Percentiles rank a stretch among this genome's conserved stretches.
phyloP scores from a whole-genome alignment of 2,113 vertebrate genomes.

The Burhinus oedicnemus region DNA sequence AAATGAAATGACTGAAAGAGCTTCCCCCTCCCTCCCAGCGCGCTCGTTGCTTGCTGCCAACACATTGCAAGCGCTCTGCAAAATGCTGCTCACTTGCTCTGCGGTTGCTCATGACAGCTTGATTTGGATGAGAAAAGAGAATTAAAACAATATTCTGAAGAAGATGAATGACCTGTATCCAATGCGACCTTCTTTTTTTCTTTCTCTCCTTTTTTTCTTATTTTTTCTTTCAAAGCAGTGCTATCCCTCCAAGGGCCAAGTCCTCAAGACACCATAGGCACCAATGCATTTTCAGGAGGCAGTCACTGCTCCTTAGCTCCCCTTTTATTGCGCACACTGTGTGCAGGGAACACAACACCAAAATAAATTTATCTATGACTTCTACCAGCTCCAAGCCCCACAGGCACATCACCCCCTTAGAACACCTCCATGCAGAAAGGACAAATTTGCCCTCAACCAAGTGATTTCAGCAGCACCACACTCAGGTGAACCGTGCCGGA shows the following conservation, averaged over 20 bases:
- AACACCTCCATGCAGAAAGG: background rate
- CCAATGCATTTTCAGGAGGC: background rate
- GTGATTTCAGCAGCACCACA: rapidly evolving
- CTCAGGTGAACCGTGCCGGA: rapidly evolving
- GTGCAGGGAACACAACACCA: rapidly evolving
- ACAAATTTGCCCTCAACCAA: background rate
- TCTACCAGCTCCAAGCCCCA: background rate
- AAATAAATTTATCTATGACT: background rate
- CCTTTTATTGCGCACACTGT: background rate
- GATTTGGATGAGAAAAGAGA: background rate
- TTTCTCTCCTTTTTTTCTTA: background rate
- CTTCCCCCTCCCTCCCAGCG: background rate
- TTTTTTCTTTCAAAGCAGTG: background rate
- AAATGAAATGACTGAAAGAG: background rate
- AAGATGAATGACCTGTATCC: background rate
- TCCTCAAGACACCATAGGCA: background rate
- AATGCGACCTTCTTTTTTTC: too few relatives aligned
- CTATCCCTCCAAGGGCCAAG: background rate
- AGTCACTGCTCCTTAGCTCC: background rate
- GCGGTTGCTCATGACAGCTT: background rate
- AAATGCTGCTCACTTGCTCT: conserved; percentile 53
- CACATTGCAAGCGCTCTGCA: background rate
- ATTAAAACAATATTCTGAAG: background rate
- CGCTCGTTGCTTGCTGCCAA: background rate
- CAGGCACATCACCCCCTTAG: background rate